Conservation (phyloP, 2,888 invertebrate species). For the Yponomeuta cagnagella region DNA sequence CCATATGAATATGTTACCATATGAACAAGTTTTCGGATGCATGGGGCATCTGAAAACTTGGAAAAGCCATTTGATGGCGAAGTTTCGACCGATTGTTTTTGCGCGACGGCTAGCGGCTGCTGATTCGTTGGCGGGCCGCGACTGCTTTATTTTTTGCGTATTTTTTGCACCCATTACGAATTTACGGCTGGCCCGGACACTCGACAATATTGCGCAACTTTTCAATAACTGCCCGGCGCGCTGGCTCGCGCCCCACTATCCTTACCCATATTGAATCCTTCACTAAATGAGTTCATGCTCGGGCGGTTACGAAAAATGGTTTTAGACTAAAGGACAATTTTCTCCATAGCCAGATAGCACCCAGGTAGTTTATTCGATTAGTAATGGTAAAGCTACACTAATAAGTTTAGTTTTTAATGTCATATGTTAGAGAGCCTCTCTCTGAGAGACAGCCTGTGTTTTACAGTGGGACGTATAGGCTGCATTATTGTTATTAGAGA, state of each 20-base stretch:
- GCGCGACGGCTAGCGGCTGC: slow-evolving; percentile 29
- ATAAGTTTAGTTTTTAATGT: too few species aligned
- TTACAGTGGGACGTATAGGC: too few species aligned
- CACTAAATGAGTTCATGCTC: slow-evolving; percentile 47
- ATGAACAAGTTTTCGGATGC: neutral
- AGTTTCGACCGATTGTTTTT: slow-evolving; percentile 64
- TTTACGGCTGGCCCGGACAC: slow-evolving; percentile 66
- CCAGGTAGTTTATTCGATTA: neutral
- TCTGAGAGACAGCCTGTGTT: too few species aligned
- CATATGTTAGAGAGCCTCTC: too few species aligned
- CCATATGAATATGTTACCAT: slow-evolving; percentile 15
- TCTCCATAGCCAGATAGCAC: neutral
- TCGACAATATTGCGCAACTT: slow-evolving; percentile 74
- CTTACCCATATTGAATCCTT: slow-evolving; percentile 67
- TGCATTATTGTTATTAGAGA: too few species aligned
- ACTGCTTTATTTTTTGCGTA: slow-evolving; percentile 53
- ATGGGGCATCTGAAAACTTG: slow-evolving; percentile 39
- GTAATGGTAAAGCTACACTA: too few species aligned
- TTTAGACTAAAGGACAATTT: too few species aligned
- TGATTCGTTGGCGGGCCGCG: slow-evolving; percentile 40
- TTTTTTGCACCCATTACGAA: slow-evolving; percentile 69
- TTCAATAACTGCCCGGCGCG: slow-evolving; percentile 69
- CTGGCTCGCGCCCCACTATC: slow-evolving; percentile 37
- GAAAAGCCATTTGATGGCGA: slow-evolving; percentile 56
- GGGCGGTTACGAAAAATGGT: neutral